A percentile compares a stretch with the other conserved stretches of the same genome.
Conservation (phyloP, 2,797 vertebrate species). For the Peromyscus melanophrys region DNA sequence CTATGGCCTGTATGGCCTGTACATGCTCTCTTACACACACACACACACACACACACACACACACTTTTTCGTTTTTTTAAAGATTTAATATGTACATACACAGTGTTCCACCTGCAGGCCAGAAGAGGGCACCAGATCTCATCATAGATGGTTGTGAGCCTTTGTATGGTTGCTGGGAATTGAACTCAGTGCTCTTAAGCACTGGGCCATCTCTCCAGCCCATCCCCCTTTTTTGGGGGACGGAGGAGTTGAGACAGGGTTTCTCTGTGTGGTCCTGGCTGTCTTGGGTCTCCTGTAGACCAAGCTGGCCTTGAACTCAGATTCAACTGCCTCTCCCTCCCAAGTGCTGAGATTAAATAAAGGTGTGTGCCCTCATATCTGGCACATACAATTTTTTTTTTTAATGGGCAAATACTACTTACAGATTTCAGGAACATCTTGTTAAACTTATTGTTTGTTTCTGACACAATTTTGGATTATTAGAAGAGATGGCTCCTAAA, state of each 20-base stretch:
- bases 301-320: not conserved
- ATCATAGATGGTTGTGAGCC: not conserved
- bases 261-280: not conserved
- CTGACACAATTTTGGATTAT: conserved; percentile 71
- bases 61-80: not conserved
- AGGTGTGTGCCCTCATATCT: not conserved
- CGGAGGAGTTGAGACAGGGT: not conserved
- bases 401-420: conserved; percentile 1
- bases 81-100: not conserved
- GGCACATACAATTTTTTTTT: not conserved
- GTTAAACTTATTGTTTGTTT: conserved; percentile 71
- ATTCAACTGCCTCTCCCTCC: not conserved
- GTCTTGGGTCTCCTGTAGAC: not conserved
- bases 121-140: not conserved
- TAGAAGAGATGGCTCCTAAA: conserved; percentile 73
- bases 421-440: conserved; percentile 65
- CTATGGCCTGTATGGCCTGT: not conserved
- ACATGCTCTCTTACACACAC: not conserved
- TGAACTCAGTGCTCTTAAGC: not conserved
- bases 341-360: not conserved
- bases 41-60: too few relatives aligned
- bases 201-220: not conserved
- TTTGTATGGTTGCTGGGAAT: not conserved
- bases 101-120: not conserved
- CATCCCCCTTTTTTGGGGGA: not conserved